These are phyloP conservation scores for Lytechinus variegatus DNA, from an alignment of 35 echinoderm and acorn worm genomes.

Conservation along the genomic window DNA sequence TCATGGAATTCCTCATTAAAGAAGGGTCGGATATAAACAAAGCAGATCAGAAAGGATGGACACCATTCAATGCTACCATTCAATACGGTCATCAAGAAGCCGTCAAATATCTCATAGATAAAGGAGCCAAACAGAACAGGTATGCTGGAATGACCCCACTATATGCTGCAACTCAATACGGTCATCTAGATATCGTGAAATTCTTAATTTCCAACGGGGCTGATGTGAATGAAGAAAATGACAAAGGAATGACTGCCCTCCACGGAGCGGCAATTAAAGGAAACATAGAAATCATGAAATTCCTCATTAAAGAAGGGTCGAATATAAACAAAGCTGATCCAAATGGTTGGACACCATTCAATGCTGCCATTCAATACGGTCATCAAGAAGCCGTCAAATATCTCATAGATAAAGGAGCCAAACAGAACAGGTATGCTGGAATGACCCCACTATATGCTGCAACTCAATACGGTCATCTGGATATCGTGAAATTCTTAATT, in stretches of 20 bases:
- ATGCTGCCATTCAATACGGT: neutral
- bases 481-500: neutral
- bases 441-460: neutral
- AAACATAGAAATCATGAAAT: neutral
- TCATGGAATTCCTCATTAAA: neutral
- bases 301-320: neutral
- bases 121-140: no score
- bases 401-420: no score
- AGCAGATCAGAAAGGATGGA: neutral
- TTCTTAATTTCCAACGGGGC: neutral
- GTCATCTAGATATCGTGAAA: neutral
- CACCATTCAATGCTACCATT: neutral
- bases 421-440: neutral
- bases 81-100: neutral
- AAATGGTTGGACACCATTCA: neutral
- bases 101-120: no score
- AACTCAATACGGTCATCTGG: neutral
- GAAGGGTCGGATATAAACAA: neutral
- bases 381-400: neutral
- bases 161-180: neutral
- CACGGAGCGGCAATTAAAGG: neutral
- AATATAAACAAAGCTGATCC: neutral
- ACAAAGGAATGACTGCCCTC: neutral
- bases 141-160: neutral
- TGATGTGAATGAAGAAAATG: neutral